Evolutionary conservation across 1,140 invertebrate genomes (phyloP), one percentile per base, ranked within the genome.

Genomic region (Lasaia peninsularis): DNA sequence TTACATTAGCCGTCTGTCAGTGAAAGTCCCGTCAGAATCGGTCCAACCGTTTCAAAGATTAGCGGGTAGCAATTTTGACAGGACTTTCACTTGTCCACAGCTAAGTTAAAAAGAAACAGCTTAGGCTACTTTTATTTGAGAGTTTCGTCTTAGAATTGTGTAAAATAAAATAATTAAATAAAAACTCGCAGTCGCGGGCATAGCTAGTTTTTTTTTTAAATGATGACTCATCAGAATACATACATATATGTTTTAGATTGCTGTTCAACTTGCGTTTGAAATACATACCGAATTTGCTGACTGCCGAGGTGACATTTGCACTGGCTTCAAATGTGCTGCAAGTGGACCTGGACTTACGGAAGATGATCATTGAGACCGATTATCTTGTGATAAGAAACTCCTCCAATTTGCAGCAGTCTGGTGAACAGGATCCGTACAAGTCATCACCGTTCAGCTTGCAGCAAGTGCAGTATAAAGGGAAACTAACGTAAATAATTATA

Each of bases 391-490:
- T 76, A 31, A 20, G 40, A 14, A 28, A 44, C n/a, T 31, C 18
- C 8, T 28, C 37, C 10, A 37, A 54, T 16, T 21, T 37, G 33
- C 18, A 40, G 9, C 21, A 12, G 9, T 40, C 10, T 21, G 21
- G 20, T 0, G 58, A 69, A 6, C 63, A 73, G 34, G 51, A 71
- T 49, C 35, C 57, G 1, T 49, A 54, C 8, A 60, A 68, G 44
- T 59, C 51, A 11, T 82, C 82, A 11, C 82, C 78, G 7, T 83
- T 83, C 50, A 60, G 53, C 9, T 66, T 71, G n/a, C 62, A 74
- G 12, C 73, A 80, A 57, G 73, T 83, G 5, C 60, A 73, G 16
- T 54, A 53, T 44, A 8, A 24, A 1, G 81, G 79, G 6, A 35
- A 71, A 24, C 32, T 77, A 8, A 63, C 71, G 81, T 85, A 67